A percentile compares a stretch with the other conserved stretches of the same genome.
Conservation (phyloP, 2,888 invertebrate genomes). For the Luffia ferchaultella region DNA sequence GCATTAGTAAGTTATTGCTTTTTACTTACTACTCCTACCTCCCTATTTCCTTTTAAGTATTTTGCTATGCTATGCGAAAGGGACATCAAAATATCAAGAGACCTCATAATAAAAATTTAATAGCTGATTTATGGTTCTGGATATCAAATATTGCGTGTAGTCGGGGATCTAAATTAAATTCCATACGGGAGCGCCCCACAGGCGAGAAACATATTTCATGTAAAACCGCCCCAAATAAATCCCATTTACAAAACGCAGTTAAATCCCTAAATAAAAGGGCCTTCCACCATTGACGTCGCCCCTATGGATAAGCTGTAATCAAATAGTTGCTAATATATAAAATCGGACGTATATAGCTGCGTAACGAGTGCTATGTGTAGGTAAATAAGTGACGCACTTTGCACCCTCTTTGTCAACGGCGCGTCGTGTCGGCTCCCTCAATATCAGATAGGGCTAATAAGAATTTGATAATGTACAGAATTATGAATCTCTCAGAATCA, state of each 20-base stretch:
- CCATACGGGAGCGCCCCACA: neutral
- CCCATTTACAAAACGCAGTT: conserved; percentile 33
- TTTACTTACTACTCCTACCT: no score
- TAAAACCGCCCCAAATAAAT: conserved; percentile 35
- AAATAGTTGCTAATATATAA: conserved; percentile 50
- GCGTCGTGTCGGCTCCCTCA: conserved; percentile 21
- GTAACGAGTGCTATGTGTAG: neutral
- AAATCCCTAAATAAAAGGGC: conserved; percentile 27
- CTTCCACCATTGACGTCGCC: conserved; percentile 11
- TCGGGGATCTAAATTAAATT: conserved; percentile 4
- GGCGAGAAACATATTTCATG: conserved; percentile 21
- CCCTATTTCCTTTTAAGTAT: no score
- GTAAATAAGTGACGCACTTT: conserved; percentile 20
- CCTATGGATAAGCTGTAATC: conserved; percentile 39
- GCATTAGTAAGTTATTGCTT: no score
- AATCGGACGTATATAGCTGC: conserved; percentile 14
- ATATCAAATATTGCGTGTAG: neutral
- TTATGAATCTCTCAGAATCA: conserved; percentile 5
- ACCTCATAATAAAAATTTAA: no score
- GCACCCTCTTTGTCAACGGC: conserved; percentile 32
- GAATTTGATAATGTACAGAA: conserved; percentile 45
- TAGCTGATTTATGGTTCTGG: neutral
- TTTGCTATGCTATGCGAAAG: no score
- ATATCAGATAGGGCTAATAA: conserved; percentile 44
- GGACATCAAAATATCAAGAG: no score